Evolutionary conservation across 1,140 invertebrate genomes (phyloP), one percentile per base, ranked within the genome.

Genomic region (Micrasema minimum): DNA sequence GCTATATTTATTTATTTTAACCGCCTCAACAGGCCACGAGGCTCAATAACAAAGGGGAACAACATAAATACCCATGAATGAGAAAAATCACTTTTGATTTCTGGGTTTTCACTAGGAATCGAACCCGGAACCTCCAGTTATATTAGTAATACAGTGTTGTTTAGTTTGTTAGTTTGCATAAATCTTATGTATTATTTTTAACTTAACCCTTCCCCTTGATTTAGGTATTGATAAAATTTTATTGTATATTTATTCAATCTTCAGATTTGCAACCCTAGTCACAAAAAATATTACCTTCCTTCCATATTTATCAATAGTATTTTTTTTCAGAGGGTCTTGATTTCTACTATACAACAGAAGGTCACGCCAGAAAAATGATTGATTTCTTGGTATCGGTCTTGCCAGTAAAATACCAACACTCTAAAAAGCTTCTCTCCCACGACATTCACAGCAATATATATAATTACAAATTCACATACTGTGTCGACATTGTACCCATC

Each of bases 371-470:
- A 22, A 99, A 98, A 88, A 90, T 99, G 89, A 90, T 99, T 2
- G 96, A 99, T 78, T 99, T 99, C 79, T 82, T 99, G 1, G 82
- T 85, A 64, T 88, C 93, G 12, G 91, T 97, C 69, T 88, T 99
- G 53, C 97, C 98, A 1, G 91, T 90, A 77, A 91, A 92, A 78
- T 93, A 91, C 80, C 89, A 93, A 69, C 91, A 93, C 77, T 97
- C 96, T 0, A 97, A 99, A 81, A 96, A 98, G 78, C 85, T 99
- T 10, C 93, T 99, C 75, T 99, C 97, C 1, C 97, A 99, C 79
- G 98, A 99, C 83, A 93, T 95, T 35, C 95, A 97, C 80, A 99
- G 93, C 79, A 99, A 99, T 79, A 90, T 92, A 37, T 99, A 95
- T 82, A 99, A 99, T 82, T 99, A 99, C 82, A 99, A 99, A 83